phyloP scores from a whole-genome alignment of 2,113 vertebrate species.

The Oryctolagus cuniculus region DNA sequence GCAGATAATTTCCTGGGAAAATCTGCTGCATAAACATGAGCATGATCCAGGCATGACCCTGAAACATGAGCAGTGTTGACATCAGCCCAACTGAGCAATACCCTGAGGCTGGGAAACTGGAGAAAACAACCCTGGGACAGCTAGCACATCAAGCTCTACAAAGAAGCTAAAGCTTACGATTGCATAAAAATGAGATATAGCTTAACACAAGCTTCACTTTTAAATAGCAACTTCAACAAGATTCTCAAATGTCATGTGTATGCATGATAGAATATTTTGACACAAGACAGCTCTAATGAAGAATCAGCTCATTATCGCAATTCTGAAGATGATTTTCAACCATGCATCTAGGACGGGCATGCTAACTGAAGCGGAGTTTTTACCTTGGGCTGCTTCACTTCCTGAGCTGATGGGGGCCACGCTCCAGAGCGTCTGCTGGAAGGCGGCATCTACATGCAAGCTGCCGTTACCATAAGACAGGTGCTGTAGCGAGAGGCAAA shows the following conservation, averaged over 20 bases:
- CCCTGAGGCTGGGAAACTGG: background rate
- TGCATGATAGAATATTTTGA: background rate
- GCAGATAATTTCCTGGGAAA: background rate
- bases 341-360: background rate
- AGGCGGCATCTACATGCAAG: conserved; percentile 96
- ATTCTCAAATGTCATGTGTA: background rate
- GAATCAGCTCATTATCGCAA: conserved; percentile 24
- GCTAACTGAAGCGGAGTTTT: conserved; percentile 50
- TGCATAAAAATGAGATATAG: background rate
- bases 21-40: background rate
- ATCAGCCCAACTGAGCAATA: background rate
- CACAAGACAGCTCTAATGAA: background rate
- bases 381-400: conserved; percentile 98
- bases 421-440: conserved; percentile 98
- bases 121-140: background rate
- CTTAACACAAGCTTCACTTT: background rate
- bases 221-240: background rate
- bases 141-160: background rate
- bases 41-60: background rate
- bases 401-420: conserved; percentile 98
- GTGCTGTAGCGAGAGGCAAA: conserved; percentile 89
- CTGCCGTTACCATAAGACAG: conserved; percentile 94
- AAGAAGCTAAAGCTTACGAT: background rate
- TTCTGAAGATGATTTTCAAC: background rate
- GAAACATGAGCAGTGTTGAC: background rate